Evolutionary conservation across 1,140 invertebrate species (phyloP).

Genomic region (Diabrotica undecimpunctata): DNA sequence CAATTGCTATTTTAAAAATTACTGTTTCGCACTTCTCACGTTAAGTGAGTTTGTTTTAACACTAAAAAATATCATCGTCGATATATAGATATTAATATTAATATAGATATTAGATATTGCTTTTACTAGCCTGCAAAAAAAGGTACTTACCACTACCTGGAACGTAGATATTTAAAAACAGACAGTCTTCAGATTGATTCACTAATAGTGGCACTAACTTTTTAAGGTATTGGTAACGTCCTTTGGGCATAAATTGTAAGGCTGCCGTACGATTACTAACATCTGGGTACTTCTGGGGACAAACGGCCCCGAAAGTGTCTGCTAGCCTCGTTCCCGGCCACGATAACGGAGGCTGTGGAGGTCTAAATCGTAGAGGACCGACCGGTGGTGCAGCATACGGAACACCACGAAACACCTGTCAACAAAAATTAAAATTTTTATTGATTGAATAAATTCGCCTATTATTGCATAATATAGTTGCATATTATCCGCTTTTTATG

Average conservation of each 20-base stretch:
- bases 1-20: no score
- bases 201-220: slow-evolving; percentile 62
- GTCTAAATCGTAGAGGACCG: slow-evolving; percentile 62
- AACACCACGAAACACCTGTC: slow-evolving; percentile 65
- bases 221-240: slow-evolving; percentile 63
- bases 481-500: no score
- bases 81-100: no score
- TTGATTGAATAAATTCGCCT: no score
- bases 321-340: slow-evolving; percentile 73
- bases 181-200: slow-evolving; percentile 86
- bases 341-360: slow-evolving; percentile 62
- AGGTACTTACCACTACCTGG: slow-evolving; percentile 70
- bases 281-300: slow-evolving; percentile 72
- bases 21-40: no score
- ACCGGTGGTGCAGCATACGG: slow-evolving; percentile 79
- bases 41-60: no score
- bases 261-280: slow-evolving; percentile 68
- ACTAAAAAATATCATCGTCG: no score
- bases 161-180: slow-evolving; percentile 85
- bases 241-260: slow-evolving; percentile 64
- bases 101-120: no score
- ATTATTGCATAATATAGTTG: no score
- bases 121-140: not conserved
- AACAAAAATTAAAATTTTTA: not conserved
- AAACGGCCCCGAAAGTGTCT: slow-evolving; percentile 70